A percentile compares a stretch with the other conserved stretches of the same genome.
These are phyloP conservation scores for Muscicapa adusta DNA, from an alignment of 2,113 vertebrate genomes.

Conservation along the genomic window DNA sequence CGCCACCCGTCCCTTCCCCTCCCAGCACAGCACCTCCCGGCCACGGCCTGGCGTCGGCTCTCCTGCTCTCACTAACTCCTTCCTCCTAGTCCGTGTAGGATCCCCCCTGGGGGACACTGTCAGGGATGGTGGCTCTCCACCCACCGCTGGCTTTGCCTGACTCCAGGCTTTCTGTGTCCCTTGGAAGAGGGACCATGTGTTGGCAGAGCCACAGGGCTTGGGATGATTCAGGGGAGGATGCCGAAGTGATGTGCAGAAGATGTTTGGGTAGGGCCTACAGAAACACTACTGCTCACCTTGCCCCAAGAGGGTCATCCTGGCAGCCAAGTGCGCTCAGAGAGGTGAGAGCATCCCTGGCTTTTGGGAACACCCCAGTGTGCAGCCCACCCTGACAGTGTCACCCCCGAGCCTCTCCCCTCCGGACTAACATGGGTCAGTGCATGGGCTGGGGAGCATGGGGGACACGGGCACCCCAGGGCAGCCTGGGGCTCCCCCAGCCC, in stretches of 20 bases:
- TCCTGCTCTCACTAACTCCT: conserved; percentile 47
- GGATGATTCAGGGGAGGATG: background rate
- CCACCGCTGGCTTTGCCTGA: background rate
- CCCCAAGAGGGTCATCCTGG: background rate
- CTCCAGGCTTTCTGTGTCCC: background rate
- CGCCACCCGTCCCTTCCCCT: background rate
- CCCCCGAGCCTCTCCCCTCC: background rate
- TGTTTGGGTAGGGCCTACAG: background rate
- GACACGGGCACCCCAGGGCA: background rate
- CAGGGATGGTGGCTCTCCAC: background rate
- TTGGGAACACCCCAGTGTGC: background rate
- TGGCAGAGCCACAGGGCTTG: fast-evolving
- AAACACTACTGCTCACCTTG: background rate
- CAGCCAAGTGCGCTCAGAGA: background rate
- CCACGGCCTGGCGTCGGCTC: conserved; percentile 14
- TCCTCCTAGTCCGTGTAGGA: background rate
- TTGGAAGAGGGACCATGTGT: background rate
- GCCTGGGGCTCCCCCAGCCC: background rate
- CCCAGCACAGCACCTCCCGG: background rate
- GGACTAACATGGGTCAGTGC: background rate
- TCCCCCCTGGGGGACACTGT: background rate
- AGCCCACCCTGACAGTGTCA: conserved; percentile 47
- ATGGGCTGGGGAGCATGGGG: background rate
- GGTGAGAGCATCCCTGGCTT: fast-evolving
- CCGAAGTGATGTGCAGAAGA: background rate